These are phyloP conservation scores for Channa argus DNA, from an alignment of 2,113 vertebrate genomes.

Conservation along the genomic window DNA sequence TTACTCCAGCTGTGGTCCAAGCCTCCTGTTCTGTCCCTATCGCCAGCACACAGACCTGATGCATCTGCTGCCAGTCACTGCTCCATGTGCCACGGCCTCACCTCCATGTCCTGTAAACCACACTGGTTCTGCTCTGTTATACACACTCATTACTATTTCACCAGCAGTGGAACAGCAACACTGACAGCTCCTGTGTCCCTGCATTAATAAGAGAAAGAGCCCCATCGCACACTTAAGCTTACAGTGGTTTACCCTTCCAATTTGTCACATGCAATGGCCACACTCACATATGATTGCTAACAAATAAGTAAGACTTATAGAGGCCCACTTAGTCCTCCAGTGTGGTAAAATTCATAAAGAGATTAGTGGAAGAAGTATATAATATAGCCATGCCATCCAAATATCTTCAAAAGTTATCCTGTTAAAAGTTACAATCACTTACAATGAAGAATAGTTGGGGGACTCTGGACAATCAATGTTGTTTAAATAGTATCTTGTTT, in stretches of 20 bases:
- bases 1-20: constrained; percentile 25
- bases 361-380: too few relatives aligned
- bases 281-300: constrained; percentile 34
- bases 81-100: constrained; percentile 7
- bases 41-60: constrained; percentile 24
- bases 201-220: constrained; percentile 80
- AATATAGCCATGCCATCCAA: neutral
- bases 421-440: too few relatives aligned
- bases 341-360: neutral
- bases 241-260: constrained; percentile 72
- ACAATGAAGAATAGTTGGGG: too few relatives aligned
- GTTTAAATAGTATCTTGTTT: too few relatives aligned
- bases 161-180: constrained; percentile 78
- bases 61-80: constrained; percentile 9
- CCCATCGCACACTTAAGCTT: constrained; percentile 43
- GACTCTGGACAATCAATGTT: neutral
- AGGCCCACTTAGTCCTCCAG: neutral
- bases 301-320: constrained; percentile 17
- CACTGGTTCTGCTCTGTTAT: constrained; percentile 76
- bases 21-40: constrained; percentile 34
- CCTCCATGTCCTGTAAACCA: constrained; percentile 69
- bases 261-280: constrained; percentile 40
- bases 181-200: constrained; percentile 82
- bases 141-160: constrained; percentile 86
- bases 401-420: too few relatives aligned